Conservation (phyloP, 2,797 vertebrate species). For the Parauchenoglanis ngamensis region DNA sequence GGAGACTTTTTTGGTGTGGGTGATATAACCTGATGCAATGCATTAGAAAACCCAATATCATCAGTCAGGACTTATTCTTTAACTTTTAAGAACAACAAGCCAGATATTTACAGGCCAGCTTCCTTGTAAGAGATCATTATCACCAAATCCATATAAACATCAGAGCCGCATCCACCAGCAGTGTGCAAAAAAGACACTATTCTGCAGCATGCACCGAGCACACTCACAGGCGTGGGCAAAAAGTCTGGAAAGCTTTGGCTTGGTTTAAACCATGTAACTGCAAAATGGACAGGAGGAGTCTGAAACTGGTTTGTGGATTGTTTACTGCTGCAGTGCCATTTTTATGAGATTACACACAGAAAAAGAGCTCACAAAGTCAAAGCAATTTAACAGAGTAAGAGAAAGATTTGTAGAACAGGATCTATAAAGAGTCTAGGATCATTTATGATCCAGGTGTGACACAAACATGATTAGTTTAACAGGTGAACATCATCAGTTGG, state of each 20-base stretch:
- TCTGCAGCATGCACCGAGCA: not conserved
- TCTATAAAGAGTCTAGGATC: not conserved
- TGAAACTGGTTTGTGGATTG: not conserved
- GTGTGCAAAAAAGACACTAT: not conserved
- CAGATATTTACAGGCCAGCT: too few species aligned
- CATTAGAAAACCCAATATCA: not conserved
- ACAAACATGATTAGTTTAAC: not conserved
- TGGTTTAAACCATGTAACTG: constrained; percentile 1
- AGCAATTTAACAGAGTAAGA: not conserved
- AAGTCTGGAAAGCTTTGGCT: not conserved
- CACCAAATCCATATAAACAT: not conserved
- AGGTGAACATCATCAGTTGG: not conserved
- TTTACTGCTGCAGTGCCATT: not conserved
- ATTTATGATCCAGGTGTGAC: not conserved
- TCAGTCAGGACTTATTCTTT: not conserved
- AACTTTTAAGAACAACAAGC: not conserved
- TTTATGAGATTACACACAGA: not conserved
- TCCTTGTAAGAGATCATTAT: not conserved
- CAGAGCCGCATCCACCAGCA: not conserved
- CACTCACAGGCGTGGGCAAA: not conserved
- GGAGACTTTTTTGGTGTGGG: not conserved
- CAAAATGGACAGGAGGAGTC: not conserved
- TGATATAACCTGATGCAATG: not conserved
- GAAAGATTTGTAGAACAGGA: not conserved
- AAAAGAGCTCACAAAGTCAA: not conserved